Conservation (phyloP, 2,797 vertebrate species). For the Poecilia gillii region DNA sequence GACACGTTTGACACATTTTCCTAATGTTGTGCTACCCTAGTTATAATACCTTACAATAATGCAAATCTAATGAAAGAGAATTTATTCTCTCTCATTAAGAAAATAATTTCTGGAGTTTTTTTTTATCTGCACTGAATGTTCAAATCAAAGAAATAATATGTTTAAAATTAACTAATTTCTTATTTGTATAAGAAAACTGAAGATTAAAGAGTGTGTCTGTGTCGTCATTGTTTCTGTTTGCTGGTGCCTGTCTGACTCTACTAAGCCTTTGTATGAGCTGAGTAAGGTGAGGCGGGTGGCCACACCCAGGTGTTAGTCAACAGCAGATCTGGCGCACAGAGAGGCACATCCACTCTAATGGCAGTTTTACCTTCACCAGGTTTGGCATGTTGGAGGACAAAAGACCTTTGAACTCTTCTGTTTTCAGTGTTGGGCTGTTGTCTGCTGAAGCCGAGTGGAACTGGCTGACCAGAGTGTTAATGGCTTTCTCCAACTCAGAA, state of each 20-base stretch:
- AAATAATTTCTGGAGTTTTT: not conserved
- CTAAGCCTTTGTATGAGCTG: conserved; percentile 19
- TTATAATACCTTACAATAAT: not conserved
- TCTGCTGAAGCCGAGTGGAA: conserved; percentile 79
- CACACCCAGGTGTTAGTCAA: conserved; percentile 48
- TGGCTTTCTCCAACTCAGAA: conserved; percentile 82
- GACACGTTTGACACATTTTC: not conserved
- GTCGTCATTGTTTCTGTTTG: conserved; percentile 1
- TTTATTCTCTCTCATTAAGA: not conserved
- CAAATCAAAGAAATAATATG: not conserved
- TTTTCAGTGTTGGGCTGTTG: conserved; percentile 73
- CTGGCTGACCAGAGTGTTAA: conserved; percentile 79
- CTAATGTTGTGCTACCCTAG: not conserved
- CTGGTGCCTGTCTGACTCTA: not conserved
- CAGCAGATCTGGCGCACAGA: conserved; percentile 1
- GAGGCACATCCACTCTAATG: not conserved
- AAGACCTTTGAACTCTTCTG: conserved; percentile 80
- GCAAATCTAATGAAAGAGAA: not conserved
- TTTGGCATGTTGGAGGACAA: conserved; percentile 78
- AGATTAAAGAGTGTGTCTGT: not conserved
- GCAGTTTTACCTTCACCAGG: conserved; percentile 73
- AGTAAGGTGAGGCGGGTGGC: conserved; percentile 22
- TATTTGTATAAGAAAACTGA: not conserved
- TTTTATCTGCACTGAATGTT: not conserved
- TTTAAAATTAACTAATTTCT: not conserved